Percentiles rank a stretch among this genome's conserved stretches.
Evolutionary conservation across 92 coral and sea anemone genomes (phyloP).

Genomic region (Porites lobata): DNA sequence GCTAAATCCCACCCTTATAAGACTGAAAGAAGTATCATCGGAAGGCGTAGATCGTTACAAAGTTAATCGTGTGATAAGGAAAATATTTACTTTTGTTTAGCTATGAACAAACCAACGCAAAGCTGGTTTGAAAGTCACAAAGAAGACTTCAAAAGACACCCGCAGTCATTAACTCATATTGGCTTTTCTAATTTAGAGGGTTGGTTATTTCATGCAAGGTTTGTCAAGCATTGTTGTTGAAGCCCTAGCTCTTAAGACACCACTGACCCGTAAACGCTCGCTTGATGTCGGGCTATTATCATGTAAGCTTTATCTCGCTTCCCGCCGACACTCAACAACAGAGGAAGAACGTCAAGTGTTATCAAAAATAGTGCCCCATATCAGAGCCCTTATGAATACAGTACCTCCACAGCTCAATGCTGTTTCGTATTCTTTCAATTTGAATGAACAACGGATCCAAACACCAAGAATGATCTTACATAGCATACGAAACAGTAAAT

Average conservation of each 20-base stretch:
- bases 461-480: too few relatives aligned
- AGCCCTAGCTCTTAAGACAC: neutral
- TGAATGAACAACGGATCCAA: too few relatives aligned
- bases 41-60: neutral
- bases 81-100: neutral
- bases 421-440: too few relatives aligned
- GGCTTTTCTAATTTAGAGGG: slow-evolving; percentile 9
- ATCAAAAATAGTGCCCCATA: neutral
- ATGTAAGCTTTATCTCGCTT: slow-evolving; percentile 28
- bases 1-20: neutral
- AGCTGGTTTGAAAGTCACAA: neutral
- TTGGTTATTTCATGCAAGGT: slow-evolving; percentile 9
- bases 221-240: neutral
- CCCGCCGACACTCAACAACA: slow-evolving; percentile 23
- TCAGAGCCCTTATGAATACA: neutral
- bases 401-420: too few relatives aligned
- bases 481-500: neutral
- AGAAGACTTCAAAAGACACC: slow-evolving; percentile 11
- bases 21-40: neutral
- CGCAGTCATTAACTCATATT: slow-evolving; percentile 18
- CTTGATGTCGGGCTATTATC: slow-evolving; percentile 3
- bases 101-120: neutral
- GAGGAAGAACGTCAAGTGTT: slow-evolving; percentile 5
- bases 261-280: slow-evolving; percentile 12
- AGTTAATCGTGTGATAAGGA: neutral